A percentile compares a stretch with the other conserved stretches of the same genome.
phyloP scores from a whole-genome alignment of 2,888 invertebrate genomes.

The Nomada fucata region DNA sequence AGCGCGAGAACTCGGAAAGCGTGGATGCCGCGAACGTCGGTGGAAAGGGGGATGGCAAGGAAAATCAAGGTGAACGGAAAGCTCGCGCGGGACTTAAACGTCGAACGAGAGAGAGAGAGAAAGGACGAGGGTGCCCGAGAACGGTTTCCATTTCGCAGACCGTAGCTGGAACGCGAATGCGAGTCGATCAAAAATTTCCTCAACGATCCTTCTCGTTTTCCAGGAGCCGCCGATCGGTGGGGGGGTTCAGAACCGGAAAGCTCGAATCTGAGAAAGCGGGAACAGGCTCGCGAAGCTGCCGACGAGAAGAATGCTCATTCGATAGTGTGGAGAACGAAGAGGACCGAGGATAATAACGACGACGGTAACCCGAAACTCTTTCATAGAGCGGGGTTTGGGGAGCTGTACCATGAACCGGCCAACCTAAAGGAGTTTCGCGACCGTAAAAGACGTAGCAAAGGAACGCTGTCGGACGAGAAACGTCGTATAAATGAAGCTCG shows the following conservation, averaged over 20 bases:
- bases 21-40: neutral
- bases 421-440: slow-evolving; percentile 21
- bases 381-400: slow-evolving; percentile 55
- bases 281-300: slow-evolving; percentile 22
- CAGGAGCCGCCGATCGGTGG: slow-evolving; percentile 45
- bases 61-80: neutral
- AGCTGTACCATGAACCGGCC: slow-evolving; percentile 46
- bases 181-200: neutral
- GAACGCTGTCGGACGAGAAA: slow-evolving; percentile 29
- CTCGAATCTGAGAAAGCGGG: slow-evolving; percentile 34
- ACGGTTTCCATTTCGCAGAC: neutral
- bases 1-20: neutral
- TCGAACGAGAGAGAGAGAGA: neutral
- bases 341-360: slow-evolving; percentile 45
- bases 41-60: neutral
- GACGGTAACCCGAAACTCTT: slow-evolving; percentile 46
- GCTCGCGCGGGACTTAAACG: neutral
- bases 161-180: neutral
- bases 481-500: slow-evolving; percentile 12
- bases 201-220: neutral
- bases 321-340: slow-evolving; percentile 54
- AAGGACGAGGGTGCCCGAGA: neutral
- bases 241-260: slow-evolving; percentile 6
- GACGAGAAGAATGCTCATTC: slow-evolving; percentile 32
- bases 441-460: slow-evolving; percentile 58